Percentiles rank a stretch among this genome's conserved stretches.
Conservation (phyloP, 2,113 vertebrate genomes). For the Melanostigma gelatinosum region DNA sequence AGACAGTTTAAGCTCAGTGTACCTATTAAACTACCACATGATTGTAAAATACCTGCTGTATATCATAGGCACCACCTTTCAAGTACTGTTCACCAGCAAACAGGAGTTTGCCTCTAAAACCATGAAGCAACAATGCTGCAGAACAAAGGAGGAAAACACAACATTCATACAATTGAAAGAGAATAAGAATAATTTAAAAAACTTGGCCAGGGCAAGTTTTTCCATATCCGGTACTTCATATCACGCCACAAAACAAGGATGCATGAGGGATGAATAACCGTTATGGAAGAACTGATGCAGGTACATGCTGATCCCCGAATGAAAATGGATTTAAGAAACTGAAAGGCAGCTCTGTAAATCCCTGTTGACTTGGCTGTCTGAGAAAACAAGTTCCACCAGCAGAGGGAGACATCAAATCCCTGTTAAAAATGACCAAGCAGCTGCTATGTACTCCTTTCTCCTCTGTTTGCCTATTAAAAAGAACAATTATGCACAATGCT, state of each 20-base stretch:
- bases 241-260: not conserved
- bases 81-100: not conserved
- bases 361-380: constrained; percentile 24
- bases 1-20: not conserved
- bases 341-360: constrained; percentile 29
- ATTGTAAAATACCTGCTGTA: not conserved
- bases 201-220: not conserved
- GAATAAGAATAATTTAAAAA: not conserved
- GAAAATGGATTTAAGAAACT: not conserved
- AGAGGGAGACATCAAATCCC: constrained; percentile 65
- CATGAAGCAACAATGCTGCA: not conserved
- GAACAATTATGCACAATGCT: constrained; percentile 32
- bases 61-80: not conserved
- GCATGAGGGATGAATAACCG: not conserved
- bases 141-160: not conserved
- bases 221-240: not conserved
- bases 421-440: constrained; percentile 24
- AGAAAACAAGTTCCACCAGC: constrained; percentile 42
- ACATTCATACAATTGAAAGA: not conserved
- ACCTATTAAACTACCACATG: not conserved
- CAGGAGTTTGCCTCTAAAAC: not conserved
- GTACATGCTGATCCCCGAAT: not conserved
- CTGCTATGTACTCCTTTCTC: constrained; percentile 1
- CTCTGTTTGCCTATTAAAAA: constrained; percentile 36
- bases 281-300: not conserved